These are phyloP conservation scores for Zaprionus africanus DNA, from an alignment of 1,140 invertebrate species.

Conservation along the genomic window DNA sequence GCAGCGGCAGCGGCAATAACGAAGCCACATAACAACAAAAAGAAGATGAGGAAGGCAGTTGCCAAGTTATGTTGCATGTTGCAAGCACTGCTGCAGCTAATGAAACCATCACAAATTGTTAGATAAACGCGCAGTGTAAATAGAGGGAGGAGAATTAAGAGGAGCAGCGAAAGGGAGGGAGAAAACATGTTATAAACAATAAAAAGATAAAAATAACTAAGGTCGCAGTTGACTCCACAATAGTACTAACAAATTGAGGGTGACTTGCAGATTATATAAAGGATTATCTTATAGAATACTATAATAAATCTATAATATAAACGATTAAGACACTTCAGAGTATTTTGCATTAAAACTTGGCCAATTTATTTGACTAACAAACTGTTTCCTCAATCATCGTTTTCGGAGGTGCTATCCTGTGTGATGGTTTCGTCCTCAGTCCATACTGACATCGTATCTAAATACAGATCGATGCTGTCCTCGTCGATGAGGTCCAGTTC, in stretches of 20 bases:
- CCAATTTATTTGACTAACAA: constrained; percentile 1
- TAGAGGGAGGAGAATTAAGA: not conserved
- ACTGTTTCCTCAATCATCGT: not conserved
- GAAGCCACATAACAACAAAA: constrained; percentile 34
- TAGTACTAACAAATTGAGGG: no score
- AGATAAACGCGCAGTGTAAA: not conserved
- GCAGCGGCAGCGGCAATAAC: constrained; percentile 43
- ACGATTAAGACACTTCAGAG: not conserved
- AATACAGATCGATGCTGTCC: constrained; percentile 56
- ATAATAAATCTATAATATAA: not conserved
- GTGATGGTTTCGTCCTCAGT: not conserved
- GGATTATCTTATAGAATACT: not conserved
- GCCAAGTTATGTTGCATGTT: constrained; percentile 34
- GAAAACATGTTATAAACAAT: not conserved
- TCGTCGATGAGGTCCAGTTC: constrained; percentile 59
- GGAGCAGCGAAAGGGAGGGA: not conserved
- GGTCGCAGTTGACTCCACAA: no score
- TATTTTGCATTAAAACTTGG: not conserved
- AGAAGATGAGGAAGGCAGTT: constrained; percentile 9
- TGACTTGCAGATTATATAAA: not conserved
- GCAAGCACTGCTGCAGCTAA: constrained; percentile 28
- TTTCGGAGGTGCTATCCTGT: not conserved
- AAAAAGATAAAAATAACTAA: not conserved
- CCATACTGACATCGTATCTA: constrained; percentile 21
- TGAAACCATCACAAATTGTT: constrained; percentile 42